phyloP scores from a whole-genome alignment of 1,140 invertebrate species.

The Drosophila chauvacae region DNA sequence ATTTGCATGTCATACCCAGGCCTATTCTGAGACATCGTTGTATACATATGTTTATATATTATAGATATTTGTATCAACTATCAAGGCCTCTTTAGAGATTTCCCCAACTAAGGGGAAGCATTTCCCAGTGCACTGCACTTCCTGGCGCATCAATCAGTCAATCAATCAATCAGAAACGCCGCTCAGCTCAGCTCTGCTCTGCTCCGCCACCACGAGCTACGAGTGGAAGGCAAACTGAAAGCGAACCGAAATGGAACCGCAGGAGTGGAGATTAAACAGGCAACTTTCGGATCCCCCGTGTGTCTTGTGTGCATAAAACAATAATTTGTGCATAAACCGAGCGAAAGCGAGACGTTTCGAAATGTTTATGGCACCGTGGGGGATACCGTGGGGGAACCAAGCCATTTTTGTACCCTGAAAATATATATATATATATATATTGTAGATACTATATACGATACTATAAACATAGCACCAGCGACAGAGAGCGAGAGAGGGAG shows the following conservation, averaged over 20 bases:
- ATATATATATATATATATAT: not conserved
- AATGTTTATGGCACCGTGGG: slow-evolving; percentile 70
- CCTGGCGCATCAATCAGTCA: slow-evolving; percentile 31
- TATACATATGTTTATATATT: no score
- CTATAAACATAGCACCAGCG: slow-evolving; percentile 15
- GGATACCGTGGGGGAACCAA: slow-evolving; percentile 24
- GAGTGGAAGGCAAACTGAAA: slow-evolving; percentile 39
- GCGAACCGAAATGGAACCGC: slow-evolving; percentile 19
- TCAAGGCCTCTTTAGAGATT: not conserved
- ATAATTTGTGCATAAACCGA: slow-evolving; percentile 63
- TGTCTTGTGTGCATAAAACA: slow-evolving; percentile 56
- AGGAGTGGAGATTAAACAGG: slow-evolving; percentile 33
- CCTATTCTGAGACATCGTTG: no score
- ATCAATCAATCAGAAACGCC: slow-evolving; percentile 5
- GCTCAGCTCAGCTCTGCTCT: not conserved
- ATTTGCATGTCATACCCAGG: no score
- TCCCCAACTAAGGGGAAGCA: not conserved
- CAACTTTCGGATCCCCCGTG: slow-evolving; percentile 13
- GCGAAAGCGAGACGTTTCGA: slow-evolving; percentile 50
- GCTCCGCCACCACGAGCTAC: not conserved
- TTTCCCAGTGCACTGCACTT: slow-evolving; percentile 25
- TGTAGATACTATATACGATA: not conserved
- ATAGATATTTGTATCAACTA: not conserved
- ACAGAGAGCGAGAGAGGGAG: not conserved
- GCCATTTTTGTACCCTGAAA: slow-evolving; percentile 20